Evolutionary conservation across 2,888 invertebrate genomes (phyloP), one percentile per base, ranked within the genome.

Genomic region (Strigamia maritima): DNA sequence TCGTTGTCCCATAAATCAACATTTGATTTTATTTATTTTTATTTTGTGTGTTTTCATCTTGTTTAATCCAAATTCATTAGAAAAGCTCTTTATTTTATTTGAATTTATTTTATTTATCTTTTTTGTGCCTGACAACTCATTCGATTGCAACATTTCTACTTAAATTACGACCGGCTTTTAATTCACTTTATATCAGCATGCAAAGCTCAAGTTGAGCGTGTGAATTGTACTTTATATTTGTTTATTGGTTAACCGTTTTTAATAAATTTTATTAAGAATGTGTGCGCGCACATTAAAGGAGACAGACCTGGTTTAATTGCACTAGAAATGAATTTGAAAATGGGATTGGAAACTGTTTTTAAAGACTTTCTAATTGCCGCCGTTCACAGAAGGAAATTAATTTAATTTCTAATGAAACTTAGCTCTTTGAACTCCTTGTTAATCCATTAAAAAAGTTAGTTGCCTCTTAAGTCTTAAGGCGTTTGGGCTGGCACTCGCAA

Each of bases 61-160:
- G 49, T 22, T 65, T 22, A 12, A 24, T 65, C 60, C 12, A 65
- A 65, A 65, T 22, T 65, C 60, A 22, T 22, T 65, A 65, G 0
- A 16, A 70, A 26, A 70, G 28, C 70, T 12, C 28, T 4, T 2
- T 14, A 16, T 28, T 14, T 12, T n/a, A 26, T 70, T 24, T 10
- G 14, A 54, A 16, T 44, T 70, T 26, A 28, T 28, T 70, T 70
- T 28, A 70, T 70, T 28, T 70, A 8, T 70, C 70, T 70, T 70
- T 70, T 70, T 70, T 70, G 70, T 70, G 24, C 26, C 70, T 70
- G 60, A 24, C 60, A 65, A 22, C 10, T 65, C 60, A 7, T 65
- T 65, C 16, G 54, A 54, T 4, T 12, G 54, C 54, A 6, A 16
- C 54, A 7, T 7, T 60, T 24, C 22, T 4, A 4, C 1, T 60